phyloP scores from a whole-genome alignment of 1,140 invertebrate genomes.

The Piezodorus guildinii region DNA sequence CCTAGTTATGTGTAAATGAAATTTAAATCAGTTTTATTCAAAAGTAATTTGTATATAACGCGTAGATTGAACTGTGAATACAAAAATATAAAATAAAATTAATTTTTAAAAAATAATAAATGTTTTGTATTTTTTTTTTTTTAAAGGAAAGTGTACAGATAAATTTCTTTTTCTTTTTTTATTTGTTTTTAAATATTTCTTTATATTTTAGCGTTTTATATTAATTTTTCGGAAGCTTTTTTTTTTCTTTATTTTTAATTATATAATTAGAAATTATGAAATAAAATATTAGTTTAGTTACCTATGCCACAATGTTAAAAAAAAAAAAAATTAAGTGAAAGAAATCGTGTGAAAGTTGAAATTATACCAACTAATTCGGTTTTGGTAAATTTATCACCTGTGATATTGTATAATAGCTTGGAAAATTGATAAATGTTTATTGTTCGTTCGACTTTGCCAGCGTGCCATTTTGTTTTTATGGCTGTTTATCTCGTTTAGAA shows the following conservation, averaged over 20 bases:
- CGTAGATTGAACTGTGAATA: too few species aligned
- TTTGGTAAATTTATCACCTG: conserved; percentile 19
- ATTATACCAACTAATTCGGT: conserved; percentile 7
- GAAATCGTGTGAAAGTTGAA: background rate
- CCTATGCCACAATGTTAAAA: background rate
- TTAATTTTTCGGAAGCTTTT: background rate
- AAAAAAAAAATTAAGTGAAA: background rate
- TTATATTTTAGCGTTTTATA: background rate
- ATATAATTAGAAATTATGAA: too few species aligned
- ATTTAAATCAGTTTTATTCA: conserved; percentile 5
- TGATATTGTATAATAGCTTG: conserved; percentile 21
- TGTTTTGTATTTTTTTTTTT: background rate
- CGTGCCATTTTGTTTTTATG: conserved; percentile 18
- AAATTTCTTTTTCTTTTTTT: background rate
- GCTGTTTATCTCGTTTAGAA: conserved; percentile 9
- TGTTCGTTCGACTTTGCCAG: background rate
- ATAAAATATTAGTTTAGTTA: background rate
- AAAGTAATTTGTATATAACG: background rate
- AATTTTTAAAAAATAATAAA: background rate
- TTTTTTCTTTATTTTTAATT: background rate
- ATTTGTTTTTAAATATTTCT: too few species aligned
- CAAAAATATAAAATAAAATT: too few species aligned
- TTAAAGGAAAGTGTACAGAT: background rate
- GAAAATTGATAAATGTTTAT: conserved; percentile 16
- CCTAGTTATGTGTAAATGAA: conserved; percentile 7